phyloP scores from a whole-genome alignment of 1,140 invertebrate species.

The Zaprionus gabonicus region DNA sequence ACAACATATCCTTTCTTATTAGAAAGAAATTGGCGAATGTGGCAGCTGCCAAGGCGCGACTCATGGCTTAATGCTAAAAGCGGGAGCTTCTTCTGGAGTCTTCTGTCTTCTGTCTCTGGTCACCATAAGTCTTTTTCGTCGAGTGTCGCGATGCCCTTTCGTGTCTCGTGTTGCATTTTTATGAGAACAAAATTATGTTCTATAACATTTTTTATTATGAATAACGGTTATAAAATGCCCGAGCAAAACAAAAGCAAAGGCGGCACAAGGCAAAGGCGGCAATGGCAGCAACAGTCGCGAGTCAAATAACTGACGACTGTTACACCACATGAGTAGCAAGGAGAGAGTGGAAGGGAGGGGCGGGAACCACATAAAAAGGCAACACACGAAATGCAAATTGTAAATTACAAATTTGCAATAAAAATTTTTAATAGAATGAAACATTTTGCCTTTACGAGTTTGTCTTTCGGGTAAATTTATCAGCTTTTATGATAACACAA shows the following conservation, averaged over 20 bases:
- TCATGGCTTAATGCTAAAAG: too few relatives aligned
- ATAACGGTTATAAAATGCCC: constrained; percentile 80
- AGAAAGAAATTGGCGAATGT: constrained; percentile 74
- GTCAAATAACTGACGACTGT: constrained; percentile 53
- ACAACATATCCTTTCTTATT: constrained; percentile 61
- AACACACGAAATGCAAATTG: constrained; percentile 84
- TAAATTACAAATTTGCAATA: constrained; percentile 85
- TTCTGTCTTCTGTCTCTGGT: neutral
- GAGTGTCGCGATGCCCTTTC: constrained; percentile 14
- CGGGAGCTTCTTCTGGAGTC: neutral
- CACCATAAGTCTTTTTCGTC: neutral
- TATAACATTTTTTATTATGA: constrained; percentile 84
- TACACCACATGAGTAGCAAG: constrained; percentile 31
- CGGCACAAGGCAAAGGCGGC: constrained; percentile 1
- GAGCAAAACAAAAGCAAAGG: constrained; percentile 52
- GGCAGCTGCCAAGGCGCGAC: constrained; percentile 11
- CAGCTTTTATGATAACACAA: constrained; percentile 83
- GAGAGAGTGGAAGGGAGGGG: neutral
- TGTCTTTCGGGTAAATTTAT: constrained; percentile 80
- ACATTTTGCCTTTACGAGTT: constrained; percentile 84
- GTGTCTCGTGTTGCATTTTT: constrained; percentile 75
- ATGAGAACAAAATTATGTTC: constrained; percentile 83
- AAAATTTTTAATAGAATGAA: constrained; percentile 84
- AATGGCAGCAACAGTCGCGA: constrained; percentile 64
- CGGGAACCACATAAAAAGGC: constrained; percentile 59